These are phyloP conservation scores for Actinostola sp. DNA, from an alignment of 92 coral and sea anemone genomes.

Conservation along the genomic window DNA sequence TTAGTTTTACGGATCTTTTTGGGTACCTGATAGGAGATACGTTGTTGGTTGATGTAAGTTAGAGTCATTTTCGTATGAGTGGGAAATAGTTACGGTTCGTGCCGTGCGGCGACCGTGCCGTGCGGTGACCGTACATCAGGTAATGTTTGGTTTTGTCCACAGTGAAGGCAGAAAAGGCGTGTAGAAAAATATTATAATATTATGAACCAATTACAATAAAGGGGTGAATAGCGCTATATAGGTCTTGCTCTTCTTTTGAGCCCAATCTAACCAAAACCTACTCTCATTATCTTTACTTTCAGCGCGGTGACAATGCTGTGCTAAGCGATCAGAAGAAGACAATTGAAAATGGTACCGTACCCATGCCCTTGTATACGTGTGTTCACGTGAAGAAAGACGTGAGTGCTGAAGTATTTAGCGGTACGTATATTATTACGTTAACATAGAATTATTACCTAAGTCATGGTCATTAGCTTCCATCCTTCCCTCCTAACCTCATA, in stretches of 20 bases:
- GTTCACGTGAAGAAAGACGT: slow-evolving; percentile 51
- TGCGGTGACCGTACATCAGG: too few species aligned
- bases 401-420: slow-evolving; percentile 50
- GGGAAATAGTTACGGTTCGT: too few species aligned
- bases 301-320: slow-evolving; percentile 5
- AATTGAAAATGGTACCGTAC: slow-evolving; percentile 42
- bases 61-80: too few species aligned
- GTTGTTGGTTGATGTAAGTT: slow-evolving; percentile 56
- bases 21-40: slow-evolving; percentile 76
- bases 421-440: slow-evolving; percentile 52
- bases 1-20: slow-evolving; percentile 77
- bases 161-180: too few species aligned
- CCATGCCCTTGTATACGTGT: slow-evolving; percentile 60
- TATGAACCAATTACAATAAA: too few species aligned
- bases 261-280: too few species aligned
- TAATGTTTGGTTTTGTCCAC: too few species aligned
- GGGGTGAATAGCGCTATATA: not conserved
- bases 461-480: not conserved
- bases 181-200: too few species aligned
- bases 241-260: too few species aligned
- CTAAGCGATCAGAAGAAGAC: slow-evolving; percentile 36
- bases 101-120: too few species aligned
- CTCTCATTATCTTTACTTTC: not conserved
- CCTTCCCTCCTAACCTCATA: too few species aligned
- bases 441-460: too few species aligned